Percentiles rank a stretch among this genome's conserved stretches.
These are phyloP conservation scores for Ochotona curzoniae DNA, from an alignment of 2,113 vertebrate species.

Conservation along the genomic window DNA sequence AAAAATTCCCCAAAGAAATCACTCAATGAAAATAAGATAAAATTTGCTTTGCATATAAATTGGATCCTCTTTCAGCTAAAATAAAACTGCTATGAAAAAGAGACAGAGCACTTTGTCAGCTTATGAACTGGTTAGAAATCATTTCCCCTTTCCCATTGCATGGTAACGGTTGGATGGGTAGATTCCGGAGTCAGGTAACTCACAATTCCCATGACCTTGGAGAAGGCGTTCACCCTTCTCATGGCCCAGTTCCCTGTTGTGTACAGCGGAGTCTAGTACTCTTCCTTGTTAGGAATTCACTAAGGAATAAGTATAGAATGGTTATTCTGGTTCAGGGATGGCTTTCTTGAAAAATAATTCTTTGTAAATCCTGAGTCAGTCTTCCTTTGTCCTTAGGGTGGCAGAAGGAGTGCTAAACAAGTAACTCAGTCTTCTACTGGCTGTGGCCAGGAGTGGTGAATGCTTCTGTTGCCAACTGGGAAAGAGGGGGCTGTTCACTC, in stretches of 20 bases:
- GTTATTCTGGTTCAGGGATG: neutral
- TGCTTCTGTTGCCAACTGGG: neutral
- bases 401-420: neutral
- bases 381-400: neutral
- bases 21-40: constrained; percentile 74
- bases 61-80: constrained; percentile 16
- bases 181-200: neutral
- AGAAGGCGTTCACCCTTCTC: neutral
- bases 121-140: accelerated
- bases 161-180: neutral
- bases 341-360: neutral
- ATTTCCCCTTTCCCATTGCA: neutral
- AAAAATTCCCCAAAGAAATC: constrained; percentile 65
- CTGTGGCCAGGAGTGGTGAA: neutral
- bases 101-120: neutral
- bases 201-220: neutral
- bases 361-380: neutral
- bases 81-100: neutral
- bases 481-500: neutral
- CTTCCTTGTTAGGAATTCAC: no score
- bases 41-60: constrained; percentile 60
- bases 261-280: neutral
- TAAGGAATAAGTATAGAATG: no score
- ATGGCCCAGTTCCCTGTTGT: neutral
- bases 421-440: neutral